Evolutionary conservation across 2,888 invertebrate species (phyloP).

Genomic region (Ornithoptera alexandrae): DNA sequence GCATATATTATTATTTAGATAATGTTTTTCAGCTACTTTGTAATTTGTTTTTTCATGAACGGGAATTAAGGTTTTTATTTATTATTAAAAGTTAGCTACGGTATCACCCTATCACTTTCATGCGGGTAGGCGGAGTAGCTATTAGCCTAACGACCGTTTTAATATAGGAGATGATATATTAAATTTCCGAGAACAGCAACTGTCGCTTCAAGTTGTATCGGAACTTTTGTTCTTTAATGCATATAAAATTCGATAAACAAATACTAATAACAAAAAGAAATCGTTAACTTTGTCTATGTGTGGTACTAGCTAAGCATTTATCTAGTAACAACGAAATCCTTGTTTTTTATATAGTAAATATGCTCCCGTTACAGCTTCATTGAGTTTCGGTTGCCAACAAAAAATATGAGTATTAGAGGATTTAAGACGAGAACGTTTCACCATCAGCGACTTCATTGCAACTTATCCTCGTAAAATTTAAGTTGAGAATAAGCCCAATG

Average conservation of each 20-base stretch:
- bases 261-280: background rate
- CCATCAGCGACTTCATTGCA: no score
- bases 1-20: slow-evolving; percentile 2
- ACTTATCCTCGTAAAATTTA: no score
- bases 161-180: slow-evolving; percentile 79
- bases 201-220: slow-evolving; percentile 65
- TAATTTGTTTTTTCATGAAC: slow-evolving; percentile 31
- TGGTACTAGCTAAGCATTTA: no score
- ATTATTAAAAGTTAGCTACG: slow-evolving; percentile 56
- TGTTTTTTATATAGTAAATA: no score
- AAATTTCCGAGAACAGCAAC: slow-evolving; percentile 76
- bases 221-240: slow-evolving; percentile 70
- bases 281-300: no score
- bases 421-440: no score
- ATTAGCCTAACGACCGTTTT: slow-evolving; percentile 79
- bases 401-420: no score
- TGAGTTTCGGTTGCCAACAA: no score
- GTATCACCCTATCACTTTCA: slow-evolving; percentile 63
- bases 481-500: no score
- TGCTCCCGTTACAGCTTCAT: no score
- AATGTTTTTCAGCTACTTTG: slow-evolving; percentile 23
- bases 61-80: slow-evolving; percentile 42
- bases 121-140: slow-evolving; percentile 67
- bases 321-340: no score
- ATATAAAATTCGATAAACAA: slow-evolving; percentile 58